Base-by-base conservation (phyloP, 2,888 invertebrate species). In the Oxystoma pomonae region DNA sequence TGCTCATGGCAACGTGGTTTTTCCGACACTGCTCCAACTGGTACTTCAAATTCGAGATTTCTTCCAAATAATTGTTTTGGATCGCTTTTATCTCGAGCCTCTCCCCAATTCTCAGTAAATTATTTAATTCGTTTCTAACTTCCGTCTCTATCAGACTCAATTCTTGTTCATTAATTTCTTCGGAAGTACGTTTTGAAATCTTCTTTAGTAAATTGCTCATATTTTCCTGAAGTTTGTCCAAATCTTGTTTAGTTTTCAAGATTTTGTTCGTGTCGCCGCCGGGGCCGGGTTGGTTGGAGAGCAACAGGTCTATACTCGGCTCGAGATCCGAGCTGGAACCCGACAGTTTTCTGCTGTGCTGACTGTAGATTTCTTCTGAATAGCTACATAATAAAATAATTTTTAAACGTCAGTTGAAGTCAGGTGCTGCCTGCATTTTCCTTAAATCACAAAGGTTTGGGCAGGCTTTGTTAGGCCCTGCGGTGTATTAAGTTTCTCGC, bases 341-440 rank as follows among this genome's bases (percentile, higher is more conserved):
- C 1, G 84, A 85, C 74, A 85, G 78, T 71, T 85, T 86, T 65
- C 86, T 83, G 18, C 87, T 87, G 57, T 87, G 87, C 70, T 87
- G 87, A 67, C 86, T 88, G 71, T 87, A 86, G 7, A 89, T 81
- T 72, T 89, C 88, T 71, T 89, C 89, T 0, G 88, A 87, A 76
- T 86, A 86, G 73, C 85, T 85, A 65, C 60, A 35, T 35, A 35
- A 35, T 7, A 7, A 35, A 35, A 35, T n/a, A n/a, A n/a, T n/a
- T n/a, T n/a, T n/a, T n/a, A n/a, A n/a, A n/a, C n/a, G n/a, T n/a
- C n/a, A n/a, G n/a, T n/a, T n/a, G n/a, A n/a, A n/a, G n/a, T n/a
- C n/a, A n/a, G n/a, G n/a, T n/a, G n/a, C n/a, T n/a, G n/a, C n/a
- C n/a, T n/a, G n/a, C n/a, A n/a, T n/a, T n/a, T n/a, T n/a, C n/a